phyloP scores from a whole-genome alignment of 2,888 invertebrate species.

The Sympetrum striolatum region DNA sequence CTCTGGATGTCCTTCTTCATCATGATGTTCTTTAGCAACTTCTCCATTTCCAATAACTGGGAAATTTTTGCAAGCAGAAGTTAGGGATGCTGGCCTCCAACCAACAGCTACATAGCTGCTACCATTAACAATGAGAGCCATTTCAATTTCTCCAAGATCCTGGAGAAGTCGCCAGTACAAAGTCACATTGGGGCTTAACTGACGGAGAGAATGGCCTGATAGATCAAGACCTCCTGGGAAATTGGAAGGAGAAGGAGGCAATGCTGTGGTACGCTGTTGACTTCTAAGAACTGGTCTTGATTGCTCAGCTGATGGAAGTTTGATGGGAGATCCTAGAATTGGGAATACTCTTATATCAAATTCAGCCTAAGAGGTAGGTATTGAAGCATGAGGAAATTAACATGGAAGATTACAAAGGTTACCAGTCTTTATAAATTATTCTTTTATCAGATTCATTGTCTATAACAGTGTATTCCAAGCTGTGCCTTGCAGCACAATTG shows the following conservation, averaged over 20 bases:
- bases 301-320: constrained; percentile 58
- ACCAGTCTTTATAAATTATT: too few species aligned
- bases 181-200: constrained; percentile 76
- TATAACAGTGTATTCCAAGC: too few species aligned
- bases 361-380: too few species aligned
- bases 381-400: too few species aligned
- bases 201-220: constrained; percentile 71
- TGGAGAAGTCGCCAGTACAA: constrained; percentile 86
- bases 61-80: constrained; percentile 80
- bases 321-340: constrained; percentile 75
- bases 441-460: too few species aligned
- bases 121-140: constrained; percentile 78
- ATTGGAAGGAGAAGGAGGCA: constrained; percentile 4
- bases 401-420: too few species aligned
- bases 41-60: constrained; percentile 67
- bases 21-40: constrained; percentile 54
- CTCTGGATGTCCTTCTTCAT: constrained; percentile 52
- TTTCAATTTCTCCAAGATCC: constrained; percentile 84
- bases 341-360: background rate
- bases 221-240: constrained; percentile 70
- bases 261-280: background rate
- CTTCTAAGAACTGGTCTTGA: background rate
- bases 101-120: constrained; percentile 88
- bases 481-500: too few species aligned
- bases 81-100: constrained; percentile 84